phyloP scores from a whole-genome alignment of 2,888 invertebrate species.

The Heliconius cydno region DNA sequence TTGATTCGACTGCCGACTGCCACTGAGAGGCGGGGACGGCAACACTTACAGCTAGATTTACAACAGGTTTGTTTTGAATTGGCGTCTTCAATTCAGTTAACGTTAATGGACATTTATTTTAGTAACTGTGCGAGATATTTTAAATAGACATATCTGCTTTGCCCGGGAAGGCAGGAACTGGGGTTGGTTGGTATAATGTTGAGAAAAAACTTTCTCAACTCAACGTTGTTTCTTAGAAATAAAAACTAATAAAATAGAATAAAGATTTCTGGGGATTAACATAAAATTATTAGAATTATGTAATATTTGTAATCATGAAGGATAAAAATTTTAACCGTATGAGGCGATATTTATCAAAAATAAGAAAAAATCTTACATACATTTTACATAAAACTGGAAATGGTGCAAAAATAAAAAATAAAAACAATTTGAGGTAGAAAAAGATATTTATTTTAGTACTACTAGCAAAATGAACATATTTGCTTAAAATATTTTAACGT shows the following conservation, averaged over 20 bases:
- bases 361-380: not conserved
- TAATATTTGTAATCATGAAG: too few species aligned
- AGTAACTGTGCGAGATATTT: conserved; percentile 16
- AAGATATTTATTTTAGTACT: not conserved
- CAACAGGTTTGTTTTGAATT: conserved; percentile 39
- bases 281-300: too few species aligned
- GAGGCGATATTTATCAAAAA: too few species aligned
- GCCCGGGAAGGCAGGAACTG: conserved; percentile 16
- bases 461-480: not conserved
- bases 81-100: conserved; percentile 31
- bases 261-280: too few species aligned
- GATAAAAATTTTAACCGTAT: too few species aligned
- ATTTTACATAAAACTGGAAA: not conserved
- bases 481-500: not conserved
- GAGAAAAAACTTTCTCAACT: too few species aligned
- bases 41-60: conserved; percentile 42
- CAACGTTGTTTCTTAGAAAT: too few species aligned
- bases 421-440: conserved; percentile 13
- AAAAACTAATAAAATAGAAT: too few species aligned
- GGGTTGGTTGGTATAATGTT: not conserved
- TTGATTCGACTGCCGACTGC: conserved; percentile 48
- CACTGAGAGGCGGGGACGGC: conserved; percentile 42
- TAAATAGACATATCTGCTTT: conserved; percentile 27
- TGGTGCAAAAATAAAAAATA: not conserved
- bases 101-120: conserved; percentile 33